Evolutionary conservation across 2,888 invertebrate species (phyloP).

Genomic region (Pandemis heparana): DNA sequence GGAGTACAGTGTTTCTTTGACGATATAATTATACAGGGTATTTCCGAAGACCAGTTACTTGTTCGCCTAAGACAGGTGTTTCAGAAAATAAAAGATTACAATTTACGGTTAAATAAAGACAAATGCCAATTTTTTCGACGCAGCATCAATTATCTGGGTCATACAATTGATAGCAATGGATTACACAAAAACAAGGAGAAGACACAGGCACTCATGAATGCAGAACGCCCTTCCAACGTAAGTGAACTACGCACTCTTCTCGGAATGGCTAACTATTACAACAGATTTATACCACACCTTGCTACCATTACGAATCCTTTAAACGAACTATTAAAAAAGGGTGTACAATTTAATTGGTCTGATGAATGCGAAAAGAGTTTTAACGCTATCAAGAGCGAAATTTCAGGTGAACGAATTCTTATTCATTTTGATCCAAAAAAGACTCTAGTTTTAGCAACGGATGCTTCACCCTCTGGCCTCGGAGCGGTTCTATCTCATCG

Average conservation of each 20-base stretch:
- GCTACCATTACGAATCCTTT: background rate
- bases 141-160: background rate
- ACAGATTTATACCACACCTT: background rate
- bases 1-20: conserved; percentile 20
- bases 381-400: conserved; percentile 3
- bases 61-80: background rate
- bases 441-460: conserved; percentile 20
- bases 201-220: background rate
- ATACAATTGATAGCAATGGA: background rate
- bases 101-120: background rate
- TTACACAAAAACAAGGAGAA: conserved; percentile 7
- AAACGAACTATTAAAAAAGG: background rate
- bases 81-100: conserved; percentile 1
- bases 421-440: conserved; percentile 19
- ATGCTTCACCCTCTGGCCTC: conserved; percentile 25
- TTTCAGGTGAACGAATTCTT: conserved; percentile 6
- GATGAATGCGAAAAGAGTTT: background rate
- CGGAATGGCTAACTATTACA: background rate
- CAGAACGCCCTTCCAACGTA: background rate
- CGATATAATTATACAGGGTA: conserved; percentile 12
- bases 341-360: background rate
- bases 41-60: background rate
- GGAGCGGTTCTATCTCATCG: conserved; percentile 16
- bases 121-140: background rate
- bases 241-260: background rate